Conservation (phyloP, 2,797 vertebrate species). For the Poeciliopsis paucimaculata region DNA sequence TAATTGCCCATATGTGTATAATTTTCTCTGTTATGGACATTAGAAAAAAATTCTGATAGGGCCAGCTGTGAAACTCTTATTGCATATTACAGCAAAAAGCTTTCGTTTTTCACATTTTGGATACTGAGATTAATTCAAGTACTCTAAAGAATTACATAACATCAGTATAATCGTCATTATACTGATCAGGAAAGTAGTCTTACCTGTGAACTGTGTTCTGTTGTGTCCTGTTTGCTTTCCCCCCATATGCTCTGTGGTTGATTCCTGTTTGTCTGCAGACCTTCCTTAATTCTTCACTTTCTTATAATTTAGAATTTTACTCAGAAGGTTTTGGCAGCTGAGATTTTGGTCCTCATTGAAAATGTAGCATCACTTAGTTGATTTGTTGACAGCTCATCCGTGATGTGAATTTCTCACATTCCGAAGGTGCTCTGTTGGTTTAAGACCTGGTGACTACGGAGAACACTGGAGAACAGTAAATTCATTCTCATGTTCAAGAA, state of each 20-base stretch:
- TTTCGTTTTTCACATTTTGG: slow-evolving; percentile 20
- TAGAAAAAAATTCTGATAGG: slow-evolving; percentile 22
- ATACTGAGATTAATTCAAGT: slow-evolving; percentile 13
- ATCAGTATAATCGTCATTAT: slow-evolving; percentile 13
- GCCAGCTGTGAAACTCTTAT: slow-evolving; percentile 16
- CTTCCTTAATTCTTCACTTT: neutral
- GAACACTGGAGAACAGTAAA: neutral
- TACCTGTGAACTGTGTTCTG: slow-evolving; percentile 5
- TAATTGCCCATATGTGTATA: slow-evolving; percentile 56
- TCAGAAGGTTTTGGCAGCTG: neutral
- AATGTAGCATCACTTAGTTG: neutral
- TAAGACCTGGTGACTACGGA: neutral
- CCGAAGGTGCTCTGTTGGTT: neutral
- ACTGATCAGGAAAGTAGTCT: slow-evolving; percentile 6
- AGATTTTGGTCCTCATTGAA: neutral
- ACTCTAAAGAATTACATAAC: slow-evolving; percentile 15
- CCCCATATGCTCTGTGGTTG: neutral
- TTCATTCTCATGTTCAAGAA: neutral
- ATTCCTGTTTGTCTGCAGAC: neutral
- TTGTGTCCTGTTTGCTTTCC: neutral
- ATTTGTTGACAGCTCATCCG: neutral
- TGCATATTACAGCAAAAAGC: slow-evolving; percentile 27
- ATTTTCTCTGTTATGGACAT: slow-evolving; percentile 29
- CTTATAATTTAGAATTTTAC: too few relatives aligned
- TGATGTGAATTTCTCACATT: neutral